These are phyloP conservation scores for Esox lucius DNA, from an alignment of 2,797 vertebrate species.

Conservation along the genomic window DNA sequence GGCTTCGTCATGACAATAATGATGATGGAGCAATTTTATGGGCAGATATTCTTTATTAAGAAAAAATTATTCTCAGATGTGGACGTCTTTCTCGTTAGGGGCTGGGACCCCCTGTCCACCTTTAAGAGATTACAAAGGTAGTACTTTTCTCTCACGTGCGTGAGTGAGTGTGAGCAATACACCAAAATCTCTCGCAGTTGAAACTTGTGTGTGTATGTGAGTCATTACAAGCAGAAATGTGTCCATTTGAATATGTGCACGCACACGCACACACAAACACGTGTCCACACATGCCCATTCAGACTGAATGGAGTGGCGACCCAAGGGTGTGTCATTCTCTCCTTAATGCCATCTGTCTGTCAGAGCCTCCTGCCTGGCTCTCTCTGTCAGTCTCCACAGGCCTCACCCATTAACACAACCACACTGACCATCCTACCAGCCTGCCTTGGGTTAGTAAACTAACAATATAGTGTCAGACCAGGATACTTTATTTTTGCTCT, in stretches of 20 bases:
- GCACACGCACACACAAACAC: too few relatives aligned
- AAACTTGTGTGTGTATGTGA: background rate
- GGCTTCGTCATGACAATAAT: conserved; percentile 44
- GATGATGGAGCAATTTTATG: background rate
- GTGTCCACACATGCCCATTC: background rate
- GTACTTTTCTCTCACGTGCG: background rate
- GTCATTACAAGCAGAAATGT: background rate
- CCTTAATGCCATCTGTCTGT: conserved; percentile 44
- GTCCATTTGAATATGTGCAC: conserved; percentile 6
- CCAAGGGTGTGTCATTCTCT: conserved; percentile 45
- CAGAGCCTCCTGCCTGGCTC: conserved; percentile 3
- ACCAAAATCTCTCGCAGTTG: conserved; percentile 19
- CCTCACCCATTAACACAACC: background rate
- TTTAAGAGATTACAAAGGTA: conserved; percentile 34
- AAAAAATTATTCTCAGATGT: conserved; percentile 55
- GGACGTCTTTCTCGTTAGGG: conserved; percentile 60
- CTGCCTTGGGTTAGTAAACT: background rate
- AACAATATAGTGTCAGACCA: background rate
- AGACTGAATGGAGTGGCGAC: conserved; percentile 16
- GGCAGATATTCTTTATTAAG: conserved; percentile 52
- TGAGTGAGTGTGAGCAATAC: background rate
- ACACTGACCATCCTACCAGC: background rate
- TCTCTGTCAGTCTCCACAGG: conserved; percentile 37
- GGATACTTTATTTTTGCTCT: background rate
- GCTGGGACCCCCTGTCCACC: conserved; percentile 35